phyloP scores from a whole-genome alignment of 2,888 invertebrate species.

The Callyntrura sp. region DNA sequence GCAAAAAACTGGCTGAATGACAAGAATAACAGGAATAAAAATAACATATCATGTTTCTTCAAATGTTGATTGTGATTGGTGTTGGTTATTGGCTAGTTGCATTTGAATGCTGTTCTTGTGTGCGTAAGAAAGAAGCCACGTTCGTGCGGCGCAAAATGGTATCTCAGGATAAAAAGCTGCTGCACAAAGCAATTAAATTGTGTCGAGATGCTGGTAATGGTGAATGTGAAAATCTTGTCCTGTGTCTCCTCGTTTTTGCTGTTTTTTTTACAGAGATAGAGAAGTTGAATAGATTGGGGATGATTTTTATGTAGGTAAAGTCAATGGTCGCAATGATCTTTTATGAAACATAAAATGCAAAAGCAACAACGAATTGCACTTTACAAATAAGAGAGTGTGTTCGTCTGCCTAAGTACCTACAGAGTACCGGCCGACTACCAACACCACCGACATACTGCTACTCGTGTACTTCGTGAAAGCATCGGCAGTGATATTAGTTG shows the following conservation, averaged over 20 bases:
- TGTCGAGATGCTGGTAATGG: background rate
- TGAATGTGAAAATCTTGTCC: conserved; percentile 44
- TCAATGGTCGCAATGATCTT: conserved; percentile 43
- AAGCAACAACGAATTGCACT: conserved; percentile 46
- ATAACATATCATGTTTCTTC: background rate
- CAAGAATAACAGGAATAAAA: conserved; percentile 8
- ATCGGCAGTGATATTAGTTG: background rate
- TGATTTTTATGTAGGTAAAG: conserved; percentile 49
- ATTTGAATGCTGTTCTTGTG: background rate
- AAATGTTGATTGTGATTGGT: background rate
- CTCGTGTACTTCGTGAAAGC: conserved; percentile 35
- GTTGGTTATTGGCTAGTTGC: too few species aligned
- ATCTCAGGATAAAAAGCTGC: conserved; percentile 27
- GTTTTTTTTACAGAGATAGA: too few species aligned
- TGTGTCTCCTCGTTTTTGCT: background rate
- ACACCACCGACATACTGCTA: background rate
- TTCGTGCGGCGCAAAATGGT: conserved; percentile 58
- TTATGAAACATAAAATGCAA: conserved; percentile 39
- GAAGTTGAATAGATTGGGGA: conserved; percentile 22
- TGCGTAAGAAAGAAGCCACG: conserved; percentile 68
- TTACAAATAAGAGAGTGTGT: conserved; percentile 37
- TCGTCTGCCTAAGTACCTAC: background rate
- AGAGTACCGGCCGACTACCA: background rate
- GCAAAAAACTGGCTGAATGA: conserved; percentile 13
- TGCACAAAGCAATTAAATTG: conserved; percentile 8